Evolutionary conservation across 2,888 invertebrate species (phyloP).

Genomic region (Epistrophe eligans): DNA sequence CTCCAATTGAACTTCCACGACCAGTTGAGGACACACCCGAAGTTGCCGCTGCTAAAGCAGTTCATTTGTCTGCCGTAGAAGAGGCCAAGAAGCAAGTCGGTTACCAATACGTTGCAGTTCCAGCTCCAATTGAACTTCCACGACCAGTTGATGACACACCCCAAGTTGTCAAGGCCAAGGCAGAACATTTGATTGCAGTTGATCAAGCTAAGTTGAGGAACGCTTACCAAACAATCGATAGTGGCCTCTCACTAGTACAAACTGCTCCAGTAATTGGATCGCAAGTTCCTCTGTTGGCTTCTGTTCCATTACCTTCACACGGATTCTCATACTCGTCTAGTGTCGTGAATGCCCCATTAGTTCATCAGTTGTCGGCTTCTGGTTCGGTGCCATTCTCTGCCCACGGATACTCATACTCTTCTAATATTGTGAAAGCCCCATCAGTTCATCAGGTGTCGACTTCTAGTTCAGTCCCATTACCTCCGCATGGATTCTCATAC

Average conservation of each 20-base stretch:
- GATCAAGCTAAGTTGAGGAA: conserved; percentile 78
- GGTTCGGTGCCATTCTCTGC: background rate
- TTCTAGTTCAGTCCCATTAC: background rate
- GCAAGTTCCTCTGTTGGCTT: background rate
- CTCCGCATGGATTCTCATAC: background rate
- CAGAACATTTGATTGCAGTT: conserved; percentile 81
- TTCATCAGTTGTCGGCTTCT: background rate
- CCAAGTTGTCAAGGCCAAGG: conserved; percentile 78
- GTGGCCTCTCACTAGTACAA: conserved; percentile 35
- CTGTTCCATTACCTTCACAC: background rate
- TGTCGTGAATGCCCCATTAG: background rate
- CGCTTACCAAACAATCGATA: conserved; percentile 47
- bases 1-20: background rate
- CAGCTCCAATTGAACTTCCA: conserved; percentile 3
- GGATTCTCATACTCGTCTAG: conserved; percentile 10
- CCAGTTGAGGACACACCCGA: conserved; percentile 1
- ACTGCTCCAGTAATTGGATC: conserved; percentile 28
- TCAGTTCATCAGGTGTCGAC: too few relatives aligned
- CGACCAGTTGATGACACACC: conserved; percentile 1
- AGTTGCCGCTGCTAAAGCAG: conserved; percentile 3
- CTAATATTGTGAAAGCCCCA: background rate
- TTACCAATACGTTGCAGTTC: background rate
- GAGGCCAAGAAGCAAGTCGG: background rate
- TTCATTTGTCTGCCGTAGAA: conserved; percentile 2
- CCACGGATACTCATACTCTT: background rate